These are phyloP conservation scores for Scrobipalpa atriplicella DNA, from an alignment of 2,888 invertebrate genomes.

Conservation along the genomic window DNA sequence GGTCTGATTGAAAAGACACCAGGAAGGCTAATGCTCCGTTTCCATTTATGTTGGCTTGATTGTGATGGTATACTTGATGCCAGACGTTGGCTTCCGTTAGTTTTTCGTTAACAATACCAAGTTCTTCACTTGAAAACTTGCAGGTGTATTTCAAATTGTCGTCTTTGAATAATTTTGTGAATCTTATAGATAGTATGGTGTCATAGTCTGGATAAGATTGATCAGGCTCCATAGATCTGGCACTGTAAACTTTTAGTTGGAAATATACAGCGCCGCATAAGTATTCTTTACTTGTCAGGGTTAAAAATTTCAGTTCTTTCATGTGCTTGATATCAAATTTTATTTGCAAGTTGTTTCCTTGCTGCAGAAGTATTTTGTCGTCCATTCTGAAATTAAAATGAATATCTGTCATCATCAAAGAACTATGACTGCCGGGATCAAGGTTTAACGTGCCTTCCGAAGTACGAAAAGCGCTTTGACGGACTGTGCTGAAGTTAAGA, in stretches of 20 bases:
- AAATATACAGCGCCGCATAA: slow-evolving; percentile 2
- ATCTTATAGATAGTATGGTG: neutral
- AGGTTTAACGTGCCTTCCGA: no score
- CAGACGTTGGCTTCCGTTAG: neutral
- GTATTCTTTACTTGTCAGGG: neutral
- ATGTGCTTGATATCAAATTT: neutral
- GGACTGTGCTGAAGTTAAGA: no score
- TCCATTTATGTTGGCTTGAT: neutral
- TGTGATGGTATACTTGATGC: neutral
- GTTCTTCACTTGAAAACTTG: neutral
- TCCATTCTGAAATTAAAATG: slow-evolving; percentile 3
- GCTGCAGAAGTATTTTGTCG: neutral
- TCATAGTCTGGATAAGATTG: neutral
- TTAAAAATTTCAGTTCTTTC: neutral
- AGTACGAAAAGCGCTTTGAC: no score
- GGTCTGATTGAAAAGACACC: neutral
- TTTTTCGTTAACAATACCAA: neutral
- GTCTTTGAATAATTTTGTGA: slow-evolving; percentile 4
- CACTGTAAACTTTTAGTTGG: neutral
- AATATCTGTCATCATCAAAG: no score
- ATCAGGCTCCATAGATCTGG: neutral
- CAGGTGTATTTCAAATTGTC: slow-evolving; percentile 13
- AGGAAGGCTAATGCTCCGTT: neutral
- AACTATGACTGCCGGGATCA: no score
- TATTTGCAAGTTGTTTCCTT: neutral